phyloP scores from a whole-genome alignment of 2,113 vertebrate genomes.

The Ammospiza caudacuta region DNA sequence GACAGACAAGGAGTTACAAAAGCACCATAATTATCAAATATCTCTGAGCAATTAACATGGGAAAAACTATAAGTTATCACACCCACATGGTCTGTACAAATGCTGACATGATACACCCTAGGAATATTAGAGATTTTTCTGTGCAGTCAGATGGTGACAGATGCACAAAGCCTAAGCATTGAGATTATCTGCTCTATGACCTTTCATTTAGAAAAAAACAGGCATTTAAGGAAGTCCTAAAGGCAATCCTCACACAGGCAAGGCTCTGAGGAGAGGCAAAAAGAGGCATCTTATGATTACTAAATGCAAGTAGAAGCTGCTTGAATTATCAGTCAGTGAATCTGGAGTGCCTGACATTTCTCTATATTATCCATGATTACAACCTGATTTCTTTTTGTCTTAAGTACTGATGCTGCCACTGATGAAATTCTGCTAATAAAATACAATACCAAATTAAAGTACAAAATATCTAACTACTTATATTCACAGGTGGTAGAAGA shows the following conservation, averaged over 20 bases:
- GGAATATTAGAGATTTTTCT: neutral
- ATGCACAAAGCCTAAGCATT: neutral
- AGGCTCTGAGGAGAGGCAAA: neutral
- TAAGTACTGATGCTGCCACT: neutral
- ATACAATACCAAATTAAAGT: neutral
- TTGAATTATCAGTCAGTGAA: neutral
- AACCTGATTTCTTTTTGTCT: neutral
- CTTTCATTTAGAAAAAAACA: neutral
- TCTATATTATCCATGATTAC: neutral
- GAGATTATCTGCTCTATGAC: neutral
- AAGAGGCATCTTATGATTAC: neutral
- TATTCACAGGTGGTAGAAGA: neutral
- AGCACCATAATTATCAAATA: neutral
- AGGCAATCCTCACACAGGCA: neutral
- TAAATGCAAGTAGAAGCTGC: neutral
- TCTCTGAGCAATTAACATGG: neutral
- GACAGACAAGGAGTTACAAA: neutral
- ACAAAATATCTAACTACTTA: neutral
- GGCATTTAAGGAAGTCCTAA: neutral
- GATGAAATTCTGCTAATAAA: neutral
- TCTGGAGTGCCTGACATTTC: neutral
- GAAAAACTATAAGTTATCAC: neutral
- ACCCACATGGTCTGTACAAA: neutral
- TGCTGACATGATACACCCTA: neutral
- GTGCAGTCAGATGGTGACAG: neutral